phyloP scores from a whole-genome alignment of 1,140 invertebrate species.

The Zaprionus ghesquierei region DNA sequence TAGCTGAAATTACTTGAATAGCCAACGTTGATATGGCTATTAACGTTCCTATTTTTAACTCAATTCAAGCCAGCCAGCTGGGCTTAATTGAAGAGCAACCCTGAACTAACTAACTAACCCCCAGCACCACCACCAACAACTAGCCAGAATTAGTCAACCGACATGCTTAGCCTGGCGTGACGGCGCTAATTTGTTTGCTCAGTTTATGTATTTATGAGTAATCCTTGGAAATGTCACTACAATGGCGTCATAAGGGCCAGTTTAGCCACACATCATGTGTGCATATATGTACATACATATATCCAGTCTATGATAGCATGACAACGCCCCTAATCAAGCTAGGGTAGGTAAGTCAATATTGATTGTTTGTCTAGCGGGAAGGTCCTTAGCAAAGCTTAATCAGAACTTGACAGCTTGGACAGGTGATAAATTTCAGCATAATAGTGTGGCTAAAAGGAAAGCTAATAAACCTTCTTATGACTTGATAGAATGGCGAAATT shows the following conservation, averaged over 20 bases:
- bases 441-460: neutral
- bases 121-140: neutral
- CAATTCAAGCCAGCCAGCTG: too few species aligned
- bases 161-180: conserved; percentile 66
- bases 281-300: neutral
- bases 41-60: conserved; percentile 19
- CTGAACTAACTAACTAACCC: conserved; percentile 19
- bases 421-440: neutral
- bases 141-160: conserved; percentile 20
- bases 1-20: conserved; percentile 40
- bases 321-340: conserved; percentile 14
- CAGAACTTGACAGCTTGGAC: neutral
- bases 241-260: conserved; percentile 62
- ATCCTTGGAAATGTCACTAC: conserved; percentile 61
- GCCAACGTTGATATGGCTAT: conserved; percentile 48
- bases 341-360: conserved; percentile 2
- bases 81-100: conserved; percentile 22
- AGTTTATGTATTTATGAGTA: conserved; percentile 42
- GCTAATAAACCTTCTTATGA: neutral
- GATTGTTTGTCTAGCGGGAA: neutral
- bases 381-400: neutral
- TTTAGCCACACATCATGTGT: neutral
- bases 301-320: neutral
- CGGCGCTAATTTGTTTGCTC: conserved; percentile 65
- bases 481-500: neutral